Conservation (phyloP, 2,888 invertebrate species). For the Noctua comes region DNA sequence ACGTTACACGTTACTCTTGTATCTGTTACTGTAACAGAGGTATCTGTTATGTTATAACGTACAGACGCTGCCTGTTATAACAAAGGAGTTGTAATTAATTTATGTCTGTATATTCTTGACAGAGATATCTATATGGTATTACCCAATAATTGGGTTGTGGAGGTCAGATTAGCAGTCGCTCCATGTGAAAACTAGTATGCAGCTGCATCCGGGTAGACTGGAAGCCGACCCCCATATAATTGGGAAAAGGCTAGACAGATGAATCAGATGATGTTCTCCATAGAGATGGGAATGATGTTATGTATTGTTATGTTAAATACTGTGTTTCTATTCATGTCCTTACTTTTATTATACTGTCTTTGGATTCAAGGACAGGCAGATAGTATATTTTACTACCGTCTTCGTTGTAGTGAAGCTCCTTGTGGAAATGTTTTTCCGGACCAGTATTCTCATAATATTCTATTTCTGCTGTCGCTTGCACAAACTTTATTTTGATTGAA, state of each 20-base stretch:
- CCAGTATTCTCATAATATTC: neutral
- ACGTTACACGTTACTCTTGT: conserved; percentile 13
- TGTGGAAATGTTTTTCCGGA: neutral
- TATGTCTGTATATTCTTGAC: neutral
- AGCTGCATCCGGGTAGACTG: neutral
- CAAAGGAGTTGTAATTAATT: conserved; percentile 12
- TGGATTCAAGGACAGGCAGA: neutral
- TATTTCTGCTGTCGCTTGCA: neutral
- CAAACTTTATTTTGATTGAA: neutral
- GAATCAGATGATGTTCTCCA: neutral
- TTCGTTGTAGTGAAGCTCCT: neutral
- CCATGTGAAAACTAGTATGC: too few relatives aligned
- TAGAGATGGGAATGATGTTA: too few relatives aligned
- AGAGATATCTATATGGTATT: too few relatives aligned
- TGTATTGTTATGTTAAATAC: neutral
- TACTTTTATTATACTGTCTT: neutral
- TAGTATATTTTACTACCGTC: neutral
- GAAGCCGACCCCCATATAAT: neutral
- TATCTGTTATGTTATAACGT: conserved; percentile 5
- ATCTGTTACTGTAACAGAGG: conserved; percentile 2
- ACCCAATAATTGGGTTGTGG: too few relatives aligned
- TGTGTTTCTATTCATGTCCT: neutral
- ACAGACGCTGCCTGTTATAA: neutral
- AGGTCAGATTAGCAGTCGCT: too few relatives aligned
- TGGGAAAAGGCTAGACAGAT: neutral